Conservation (phyloP, 2,113 vertebrate species). For the Siniperca chuatsi region DNA sequence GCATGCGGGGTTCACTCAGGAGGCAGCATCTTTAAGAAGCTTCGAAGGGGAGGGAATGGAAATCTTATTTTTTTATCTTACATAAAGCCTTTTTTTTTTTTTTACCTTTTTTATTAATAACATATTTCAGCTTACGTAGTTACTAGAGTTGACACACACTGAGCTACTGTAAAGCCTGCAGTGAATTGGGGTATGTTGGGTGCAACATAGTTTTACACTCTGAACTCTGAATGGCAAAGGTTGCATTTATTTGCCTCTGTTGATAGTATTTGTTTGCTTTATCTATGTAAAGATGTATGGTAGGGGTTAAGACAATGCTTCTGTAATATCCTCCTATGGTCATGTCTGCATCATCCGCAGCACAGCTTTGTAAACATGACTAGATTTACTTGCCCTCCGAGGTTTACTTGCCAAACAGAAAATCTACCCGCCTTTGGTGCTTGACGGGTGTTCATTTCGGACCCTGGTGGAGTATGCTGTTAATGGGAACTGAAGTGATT, state of each 20-base stretch:
- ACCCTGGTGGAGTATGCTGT: not conserved
- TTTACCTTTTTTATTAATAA: not conserved
- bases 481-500: not conserved
- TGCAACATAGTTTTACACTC: not conserved
- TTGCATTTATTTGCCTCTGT: not conserved
- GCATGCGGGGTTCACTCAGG: conserved; percentile 45
- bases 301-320: not conserved
- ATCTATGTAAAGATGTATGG: not conserved
- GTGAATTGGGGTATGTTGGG: not conserved
- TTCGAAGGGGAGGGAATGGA: not conserved
- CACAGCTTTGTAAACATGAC: not conserved
- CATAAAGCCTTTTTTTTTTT: conserved; percentile 1
- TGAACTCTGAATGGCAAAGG: not conserved
- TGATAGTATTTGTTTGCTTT: not conserved
- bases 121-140: conserved; percentile 3
- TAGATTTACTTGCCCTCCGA: too few relatives aligned
- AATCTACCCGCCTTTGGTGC: too few relatives aligned
- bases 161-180: not conserved
- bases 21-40: conserved; percentile 26
- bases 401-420: too few relatives aligned
- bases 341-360: conserved; percentile 15
- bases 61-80: conserved; percentile 5
- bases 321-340: not conserved
- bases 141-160: not conserved
- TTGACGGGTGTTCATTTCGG: too few relatives aligned